phyloP scores from a whole-genome alignment of 2,888 invertebrate genomes.

The Taphrorychus bicolor region DNA sequence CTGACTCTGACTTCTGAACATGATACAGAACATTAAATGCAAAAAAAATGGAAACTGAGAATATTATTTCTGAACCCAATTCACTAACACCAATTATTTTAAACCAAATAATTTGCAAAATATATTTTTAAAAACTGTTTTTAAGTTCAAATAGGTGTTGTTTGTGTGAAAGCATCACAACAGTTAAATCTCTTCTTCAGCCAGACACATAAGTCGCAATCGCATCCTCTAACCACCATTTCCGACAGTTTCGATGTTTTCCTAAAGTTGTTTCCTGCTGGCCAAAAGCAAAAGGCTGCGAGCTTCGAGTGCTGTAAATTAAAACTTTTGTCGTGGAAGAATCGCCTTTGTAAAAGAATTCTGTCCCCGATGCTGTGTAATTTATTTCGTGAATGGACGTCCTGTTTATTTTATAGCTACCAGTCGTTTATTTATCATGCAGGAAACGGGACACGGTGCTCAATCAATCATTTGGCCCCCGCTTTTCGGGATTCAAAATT shows the following conservation, averaged over 20 bases:
- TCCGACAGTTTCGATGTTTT: conserved; percentile 17
- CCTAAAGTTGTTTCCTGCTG: conserved; percentile 17
- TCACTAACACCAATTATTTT: too few relatives aligned
- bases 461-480: background rate
- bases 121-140: too few relatives aligned
- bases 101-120: too few relatives aligned
- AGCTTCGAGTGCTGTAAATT: conserved; percentile 23
- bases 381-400: conserved; percentile 5
- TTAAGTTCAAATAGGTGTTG: too few relatives aligned
- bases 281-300: conserved; percentile 22
- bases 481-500: background rate
- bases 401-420: background rate
- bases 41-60: too few relatives aligned
- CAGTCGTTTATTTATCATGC: background rate
- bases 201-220: background rate
- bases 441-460: background rate
- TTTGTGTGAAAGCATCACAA: too few relatives aligned
- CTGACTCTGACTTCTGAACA: too few relatives aligned
- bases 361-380: background rate
- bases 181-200: background rate
- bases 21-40: too few relatives aligned
- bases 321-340: conserved; percentile 22
- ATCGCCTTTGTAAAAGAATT: conserved; percentile 19
- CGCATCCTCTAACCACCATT: background rate
- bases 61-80: too few relatives aligned